These are phyloP conservation scores for Trichonephila inaurata DNA, from an alignment of 1,140 invertebrate genomes.

Conservation along the genomic window DNA sequence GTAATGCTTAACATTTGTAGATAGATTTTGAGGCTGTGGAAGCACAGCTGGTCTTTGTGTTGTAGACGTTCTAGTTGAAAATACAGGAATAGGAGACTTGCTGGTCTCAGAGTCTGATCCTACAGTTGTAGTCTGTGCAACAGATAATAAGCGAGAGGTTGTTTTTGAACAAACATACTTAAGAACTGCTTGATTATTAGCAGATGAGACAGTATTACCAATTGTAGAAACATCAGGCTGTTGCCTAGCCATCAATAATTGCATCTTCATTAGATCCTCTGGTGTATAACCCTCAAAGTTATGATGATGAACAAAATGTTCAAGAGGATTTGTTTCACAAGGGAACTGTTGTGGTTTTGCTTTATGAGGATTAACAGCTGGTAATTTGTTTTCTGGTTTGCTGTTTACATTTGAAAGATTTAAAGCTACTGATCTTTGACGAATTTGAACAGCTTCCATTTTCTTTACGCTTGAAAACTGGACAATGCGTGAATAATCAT, in stretches of 20 bases:
- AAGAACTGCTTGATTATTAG: slow-evolving; percentile 62
- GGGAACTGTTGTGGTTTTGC: neutral
- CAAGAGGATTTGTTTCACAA: neutral
- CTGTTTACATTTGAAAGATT: slow-evolving; percentile 25
- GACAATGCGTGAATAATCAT: slow-evolving; percentile 68
- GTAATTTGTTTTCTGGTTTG: neutral
- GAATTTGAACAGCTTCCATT: slow-evolving; percentile 73
- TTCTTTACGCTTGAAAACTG: slow-evolving; percentile 70
- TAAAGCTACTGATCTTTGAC: slow-evolving; percentile 65
- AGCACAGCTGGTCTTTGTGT: neutral
- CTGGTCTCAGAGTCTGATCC: slow-evolving; percentile 70
- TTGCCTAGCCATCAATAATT: slow-evolving; percentile 63
- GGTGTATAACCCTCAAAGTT: slow-evolving; percentile 63
- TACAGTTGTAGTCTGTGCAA: slow-evolving; percentile 54
- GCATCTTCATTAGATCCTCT: slow-evolving; percentile 72
- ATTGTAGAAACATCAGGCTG: slow-evolving; percentile 42
- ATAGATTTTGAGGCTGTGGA: slow-evolving; percentile 52
- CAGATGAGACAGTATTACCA: slow-evolving; percentile 11
- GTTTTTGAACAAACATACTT: slow-evolving; percentile 73
- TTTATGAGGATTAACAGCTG: neutral
- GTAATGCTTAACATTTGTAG: slow-evolving; percentile 63
- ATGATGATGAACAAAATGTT: slow-evolving; percentile 46
- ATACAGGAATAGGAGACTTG: slow-evolving; percentile 52
- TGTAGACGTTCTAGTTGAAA: neutral
- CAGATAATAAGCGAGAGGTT: slow-evolving; percentile 67